Conservation (phyloP, 1,140 invertebrate species). For the Bombus sylvicola region DNA sequence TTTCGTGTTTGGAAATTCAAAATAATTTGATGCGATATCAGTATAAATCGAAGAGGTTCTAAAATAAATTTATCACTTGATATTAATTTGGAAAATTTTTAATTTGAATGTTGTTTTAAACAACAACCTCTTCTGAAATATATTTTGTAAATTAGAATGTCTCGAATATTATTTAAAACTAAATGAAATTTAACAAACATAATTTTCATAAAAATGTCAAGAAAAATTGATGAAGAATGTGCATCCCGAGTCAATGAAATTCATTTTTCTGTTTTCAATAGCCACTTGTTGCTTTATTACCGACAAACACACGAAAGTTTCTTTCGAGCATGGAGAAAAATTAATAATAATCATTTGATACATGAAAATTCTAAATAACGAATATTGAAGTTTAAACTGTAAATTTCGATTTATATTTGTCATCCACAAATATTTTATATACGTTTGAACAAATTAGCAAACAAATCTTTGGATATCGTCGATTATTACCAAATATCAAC, state of each 20-base stretch:
- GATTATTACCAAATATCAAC: background rate
- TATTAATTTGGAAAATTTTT: background rate
- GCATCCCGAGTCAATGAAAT: background rate
- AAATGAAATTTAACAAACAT: background rate
- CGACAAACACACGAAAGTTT: background rate
- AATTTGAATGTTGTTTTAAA: background rate
- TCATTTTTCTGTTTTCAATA: background rate
- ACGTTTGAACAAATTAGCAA: background rate
- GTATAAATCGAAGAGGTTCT: too few relatives aligned
- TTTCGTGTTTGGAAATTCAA: background rate
- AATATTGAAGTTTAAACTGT: background rate
- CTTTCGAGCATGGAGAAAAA: too few relatives aligned
- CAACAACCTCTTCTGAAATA: background rate
- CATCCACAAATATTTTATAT: background rate
- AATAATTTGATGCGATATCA: background rate
- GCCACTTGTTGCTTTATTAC: conserved; percentile 12
- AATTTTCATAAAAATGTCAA: too few relatives aligned
- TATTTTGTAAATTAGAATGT: background rate
- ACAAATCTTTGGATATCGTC: background rate
- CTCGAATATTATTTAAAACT: background rate
- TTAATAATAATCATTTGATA: background rate
- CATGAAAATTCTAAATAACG: background rate
- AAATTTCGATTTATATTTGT: background rate
- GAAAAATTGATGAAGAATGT: background rate
- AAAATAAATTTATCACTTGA: too few relatives aligned